A percentile compares a stretch with the other conserved stretches of the same genome.
phyloP scores from a whole-genome alignment of 2,888 invertebrate genomes.

The Megaustenia siamemsis region DNA sequence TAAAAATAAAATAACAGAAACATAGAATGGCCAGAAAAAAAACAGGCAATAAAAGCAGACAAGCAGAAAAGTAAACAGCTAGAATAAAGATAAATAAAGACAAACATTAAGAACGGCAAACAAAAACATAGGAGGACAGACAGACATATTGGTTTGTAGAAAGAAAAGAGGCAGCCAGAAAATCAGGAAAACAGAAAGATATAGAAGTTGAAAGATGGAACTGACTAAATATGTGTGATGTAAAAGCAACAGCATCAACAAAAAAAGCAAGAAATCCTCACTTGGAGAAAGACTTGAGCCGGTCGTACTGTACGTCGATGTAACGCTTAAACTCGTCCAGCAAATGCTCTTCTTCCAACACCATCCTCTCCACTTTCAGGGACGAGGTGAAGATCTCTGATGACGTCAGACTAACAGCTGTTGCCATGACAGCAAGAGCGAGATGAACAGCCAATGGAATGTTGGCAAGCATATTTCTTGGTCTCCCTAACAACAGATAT shows the following conservation, averaged over 20 bases:
- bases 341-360: slow-evolving; percentile 23
- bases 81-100: background rate
- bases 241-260: background rate
- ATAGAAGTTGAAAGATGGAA: background rate
- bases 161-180: background rate
- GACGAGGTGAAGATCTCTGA: slow-evolving; percentile 32
- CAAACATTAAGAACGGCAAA: background rate
- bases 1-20: too few species aligned
- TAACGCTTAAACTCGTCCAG: slow-evolving; percentile 28
- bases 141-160: background rate
- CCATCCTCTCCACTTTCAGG: slow-evolving; percentile 39
- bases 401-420: background rate
- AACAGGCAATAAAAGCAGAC: background rate
- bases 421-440: background rate
- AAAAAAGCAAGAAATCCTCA: background rate
- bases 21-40: too few species aligned
- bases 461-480: too few species aligned
- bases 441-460: background rate
- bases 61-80: background rate
- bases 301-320: slow-evolving; percentile 36
- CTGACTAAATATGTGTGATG: too few species aligned
- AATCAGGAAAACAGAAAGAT: background rate
- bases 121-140: background rate
- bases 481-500: too few species aligned
- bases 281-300: slow-evolving; percentile 15